Conservation (phyloP, 2,113 vertebrate species). For the Falco punctatus region DNA sequence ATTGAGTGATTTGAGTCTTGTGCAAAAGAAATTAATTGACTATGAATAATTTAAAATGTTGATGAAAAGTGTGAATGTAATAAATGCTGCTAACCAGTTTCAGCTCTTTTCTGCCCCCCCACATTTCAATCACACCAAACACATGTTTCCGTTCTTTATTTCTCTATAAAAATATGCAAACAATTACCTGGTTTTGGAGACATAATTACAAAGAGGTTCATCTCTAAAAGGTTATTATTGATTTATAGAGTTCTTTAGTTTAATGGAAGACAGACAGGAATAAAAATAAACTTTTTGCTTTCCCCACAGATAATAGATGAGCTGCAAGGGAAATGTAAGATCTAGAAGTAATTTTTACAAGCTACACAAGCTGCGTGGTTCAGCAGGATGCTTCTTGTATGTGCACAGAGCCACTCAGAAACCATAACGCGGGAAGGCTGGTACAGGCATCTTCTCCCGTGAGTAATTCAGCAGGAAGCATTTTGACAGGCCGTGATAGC, state of each 20-base stretch:
- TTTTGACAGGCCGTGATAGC: not conserved
- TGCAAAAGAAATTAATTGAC: slow-evolving; percentile 67
- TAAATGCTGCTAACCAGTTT: slow-evolving; percentile 41
- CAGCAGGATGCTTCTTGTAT: slow-evolving; percentile 2
- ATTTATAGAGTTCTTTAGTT: slow-evolving; percentile 76
- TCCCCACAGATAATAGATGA: slow-evolving; percentile 60
- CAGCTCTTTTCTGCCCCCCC: not conserved
- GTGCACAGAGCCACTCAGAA: not conserved
- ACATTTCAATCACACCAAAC: not conserved
- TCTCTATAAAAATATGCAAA: slow-evolving; percentile 78
- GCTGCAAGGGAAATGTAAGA: slow-evolving; percentile 65
- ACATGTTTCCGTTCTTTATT: slow-evolving; percentile 67
- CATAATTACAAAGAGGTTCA: slow-evolving; percentile 77
- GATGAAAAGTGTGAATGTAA: slow-evolving; percentile 52
- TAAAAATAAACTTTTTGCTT: slow-evolving; percentile 56
- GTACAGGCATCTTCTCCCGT: not conserved
- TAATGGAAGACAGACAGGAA: slow-evolving; percentile 78
- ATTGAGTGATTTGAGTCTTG: slow-evolving; percentile 48
- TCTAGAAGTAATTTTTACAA: slow-evolving; percentile 68
- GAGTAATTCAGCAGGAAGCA: not conserved
- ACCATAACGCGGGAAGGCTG: not conserved
- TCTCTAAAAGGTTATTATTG: slow-evolving; percentile 78
- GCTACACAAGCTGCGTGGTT: not conserved
- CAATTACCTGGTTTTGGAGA: slow-evolving; percentile 78
- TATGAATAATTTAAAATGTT: slow-evolving; percentile 38